A percentile compares a stretch with the other conserved stretches of the same genome.
phyloP scores from a whole-genome alignment of 2,888 invertebrate genomes.

The Drosophila robusta region DNA sequence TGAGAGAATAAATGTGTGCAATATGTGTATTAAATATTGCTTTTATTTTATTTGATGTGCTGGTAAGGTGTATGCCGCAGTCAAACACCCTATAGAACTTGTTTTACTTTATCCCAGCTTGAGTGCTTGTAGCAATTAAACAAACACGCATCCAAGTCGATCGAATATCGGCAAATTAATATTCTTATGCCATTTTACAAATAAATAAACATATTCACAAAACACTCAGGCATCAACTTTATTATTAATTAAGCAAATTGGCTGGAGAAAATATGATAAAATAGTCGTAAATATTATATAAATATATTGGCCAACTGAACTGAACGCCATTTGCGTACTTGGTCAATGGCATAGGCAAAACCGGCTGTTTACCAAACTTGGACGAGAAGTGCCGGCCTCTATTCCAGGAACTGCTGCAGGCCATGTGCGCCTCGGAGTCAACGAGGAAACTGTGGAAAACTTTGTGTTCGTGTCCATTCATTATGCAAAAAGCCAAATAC shows the following conservation, averaged over 20 bases:
- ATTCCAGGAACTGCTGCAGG: background rate
- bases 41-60: background rate
- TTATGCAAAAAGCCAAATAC: conserved; percentile 73
- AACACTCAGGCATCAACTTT: conserved; percentile 41
- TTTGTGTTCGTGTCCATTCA: conserved; percentile 72
- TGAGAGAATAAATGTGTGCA: conserved; percentile 1
- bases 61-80: background rate
- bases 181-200: too few relatives aligned
- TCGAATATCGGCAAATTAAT: too few relatives aligned
- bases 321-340: conserved; percentile 30
- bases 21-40: background rate
- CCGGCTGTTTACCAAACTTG: conserved; percentile 33
- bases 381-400: conserved; percentile 20
- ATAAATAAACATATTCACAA: too few relatives aligned
- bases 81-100: too few relatives aligned
- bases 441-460: conserved; percentile 47
- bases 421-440: conserved; percentile 56
- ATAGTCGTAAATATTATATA: conserved; percentile 9
- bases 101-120: too few relatives aligned
- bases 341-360: conserved; percentile 11
- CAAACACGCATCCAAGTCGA: too few relatives aligned
- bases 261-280: conserved; percentile 42
- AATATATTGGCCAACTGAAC: conserved; percentile 21
- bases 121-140: too few relatives aligned
- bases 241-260: conserved; percentile 76